phyloP scores from a whole-genome alignment of 1,140 invertebrate genomes.

The Drosophila hydei region DNA sequence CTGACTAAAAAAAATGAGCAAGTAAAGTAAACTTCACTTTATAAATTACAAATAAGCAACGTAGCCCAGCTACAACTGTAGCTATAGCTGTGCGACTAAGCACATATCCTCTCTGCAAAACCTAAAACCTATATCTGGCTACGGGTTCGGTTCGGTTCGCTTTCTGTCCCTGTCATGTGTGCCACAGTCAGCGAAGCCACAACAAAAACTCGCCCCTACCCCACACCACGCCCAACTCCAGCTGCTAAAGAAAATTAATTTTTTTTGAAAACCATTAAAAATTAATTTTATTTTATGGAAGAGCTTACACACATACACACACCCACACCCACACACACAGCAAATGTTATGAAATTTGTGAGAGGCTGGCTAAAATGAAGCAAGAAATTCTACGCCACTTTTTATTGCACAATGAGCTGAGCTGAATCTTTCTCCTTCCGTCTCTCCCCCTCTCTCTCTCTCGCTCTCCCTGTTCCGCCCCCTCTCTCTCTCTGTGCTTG shows the following conservation, averaged over 20 bases:
- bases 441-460: not conserved
- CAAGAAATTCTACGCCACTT: constrained; percentile 42
- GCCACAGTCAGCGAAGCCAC: constrained; percentile 36
- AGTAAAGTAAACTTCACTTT: constrained; percentile 68
- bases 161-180: constrained; percentile 30
- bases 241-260: constrained; percentile 77
- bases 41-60: constrained; percentile 80
- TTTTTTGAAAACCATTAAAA: constrained; percentile 80
- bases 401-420: constrained; percentile 41
- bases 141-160: not conserved
- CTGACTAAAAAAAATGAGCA: constrained; percentile 18
- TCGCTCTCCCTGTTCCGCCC: not conserved
- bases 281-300: constrained; percentile 77
- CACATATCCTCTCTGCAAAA: constrained; percentile 5
- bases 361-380: constrained; percentile 40
- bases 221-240: constrained; percentile 1
- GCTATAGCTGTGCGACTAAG: constrained; percentile 7
- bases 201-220: constrained; percentile 42
- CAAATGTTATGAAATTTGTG: constrained; percentile 56
- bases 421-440: not conserved
- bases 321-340: constrained; percentile 16
- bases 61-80: constrained; percentile 21
- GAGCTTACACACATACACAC: constrained; percentile 13
- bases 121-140: constrained; percentile 1
- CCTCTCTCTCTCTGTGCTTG: constrained; percentile 6